Evolutionary conservation across 2,888 invertebrate genomes (phyloP).

Genomic region (Epinotia demarniana): DNA sequence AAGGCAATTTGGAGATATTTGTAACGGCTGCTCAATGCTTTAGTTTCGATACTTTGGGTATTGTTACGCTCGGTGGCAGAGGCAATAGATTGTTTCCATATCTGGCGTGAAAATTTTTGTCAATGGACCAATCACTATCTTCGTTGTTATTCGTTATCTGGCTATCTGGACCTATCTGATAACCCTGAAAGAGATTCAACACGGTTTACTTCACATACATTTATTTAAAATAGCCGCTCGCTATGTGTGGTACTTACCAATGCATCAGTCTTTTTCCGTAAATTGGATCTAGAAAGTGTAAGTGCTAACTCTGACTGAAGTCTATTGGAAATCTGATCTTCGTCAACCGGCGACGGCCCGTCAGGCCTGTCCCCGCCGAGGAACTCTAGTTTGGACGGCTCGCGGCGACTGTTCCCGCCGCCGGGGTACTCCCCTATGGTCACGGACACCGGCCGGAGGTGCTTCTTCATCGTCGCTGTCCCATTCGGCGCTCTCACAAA

Average conservation of each 20-base stretch:
- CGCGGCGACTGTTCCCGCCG: constrained; percentile 81
- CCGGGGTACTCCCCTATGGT: constrained; percentile 89
- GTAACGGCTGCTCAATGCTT: constrained; percentile 55
- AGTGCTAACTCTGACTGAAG: constrained; percentile 90
- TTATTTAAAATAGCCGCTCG: background rate
- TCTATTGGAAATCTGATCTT: constrained; percentile 85
- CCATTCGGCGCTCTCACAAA: constrained; percentile 85
- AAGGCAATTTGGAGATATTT: constrained; percentile 20
- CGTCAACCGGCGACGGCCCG: constrained; percentile 65
- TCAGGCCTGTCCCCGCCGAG: constrained; percentile 79
- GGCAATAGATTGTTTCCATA: constrained; percentile 81
- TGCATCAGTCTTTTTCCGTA: constrained; percentile 89
- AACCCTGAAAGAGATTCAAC: constrained; percentile 69
- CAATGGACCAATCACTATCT: constrained; percentile 67
- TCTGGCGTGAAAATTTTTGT: constrained; percentile 79
- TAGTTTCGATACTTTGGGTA: constrained; percentile 77
- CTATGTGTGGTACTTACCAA: constrained; percentile 77
- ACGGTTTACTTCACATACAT: constrained; percentile 34
- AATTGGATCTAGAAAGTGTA: constrained; percentile 90
- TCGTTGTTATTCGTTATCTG: constrained; percentile 56
- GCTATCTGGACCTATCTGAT: constrained; percentile 52
- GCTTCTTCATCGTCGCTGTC: constrained; percentile 84
- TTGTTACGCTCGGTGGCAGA: constrained; percentile 75
- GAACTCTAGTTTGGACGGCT: constrained; percentile 90
- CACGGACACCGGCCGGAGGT: constrained; percentile 86